phyloP scores from a whole-genome alignment of 2,113 vertebrate genomes.

The Astatotilapia flaviijosephi region DNA sequence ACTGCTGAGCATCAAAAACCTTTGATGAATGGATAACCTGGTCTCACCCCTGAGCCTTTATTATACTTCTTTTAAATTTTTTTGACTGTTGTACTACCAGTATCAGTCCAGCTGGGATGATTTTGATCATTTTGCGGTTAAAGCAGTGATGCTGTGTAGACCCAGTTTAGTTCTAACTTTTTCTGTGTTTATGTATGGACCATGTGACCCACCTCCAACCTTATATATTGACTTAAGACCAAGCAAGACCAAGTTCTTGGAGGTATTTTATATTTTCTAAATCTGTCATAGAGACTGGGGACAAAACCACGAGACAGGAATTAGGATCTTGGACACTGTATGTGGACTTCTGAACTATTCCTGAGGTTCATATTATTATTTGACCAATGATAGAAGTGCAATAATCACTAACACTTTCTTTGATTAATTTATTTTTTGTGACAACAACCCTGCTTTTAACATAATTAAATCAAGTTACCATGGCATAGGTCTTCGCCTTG shows the following conservation, averaged over 20 bases:
- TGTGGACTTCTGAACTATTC: background rate
- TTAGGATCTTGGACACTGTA: background rate
- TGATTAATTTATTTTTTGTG: background rate
- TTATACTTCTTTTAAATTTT: background rate
- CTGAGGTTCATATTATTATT: background rate
- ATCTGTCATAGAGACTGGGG: background rate
- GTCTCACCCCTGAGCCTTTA: background rate
- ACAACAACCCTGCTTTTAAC: background rate
- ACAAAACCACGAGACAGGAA: background rate
- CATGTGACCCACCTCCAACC: background rate
- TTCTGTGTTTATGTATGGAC: background rate
- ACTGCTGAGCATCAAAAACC: background rate
- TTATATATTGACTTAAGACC: background rate
- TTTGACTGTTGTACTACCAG: background rate
- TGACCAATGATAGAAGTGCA: background rate
- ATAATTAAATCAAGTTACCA: background rate
- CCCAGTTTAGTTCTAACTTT: background rate
- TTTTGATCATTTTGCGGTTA: background rate
- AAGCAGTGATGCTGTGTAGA: background rate
- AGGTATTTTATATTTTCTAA: background rate
- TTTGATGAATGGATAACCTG: background rate
- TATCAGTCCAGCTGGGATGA: background rate
- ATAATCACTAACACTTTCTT: background rate
- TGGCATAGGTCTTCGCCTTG: background rate
- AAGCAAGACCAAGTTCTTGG: background rate